Base-by-base conservation (phyloP, 1,140 invertebrate genomes). In the Calliopsis andreniformis region DNA sequence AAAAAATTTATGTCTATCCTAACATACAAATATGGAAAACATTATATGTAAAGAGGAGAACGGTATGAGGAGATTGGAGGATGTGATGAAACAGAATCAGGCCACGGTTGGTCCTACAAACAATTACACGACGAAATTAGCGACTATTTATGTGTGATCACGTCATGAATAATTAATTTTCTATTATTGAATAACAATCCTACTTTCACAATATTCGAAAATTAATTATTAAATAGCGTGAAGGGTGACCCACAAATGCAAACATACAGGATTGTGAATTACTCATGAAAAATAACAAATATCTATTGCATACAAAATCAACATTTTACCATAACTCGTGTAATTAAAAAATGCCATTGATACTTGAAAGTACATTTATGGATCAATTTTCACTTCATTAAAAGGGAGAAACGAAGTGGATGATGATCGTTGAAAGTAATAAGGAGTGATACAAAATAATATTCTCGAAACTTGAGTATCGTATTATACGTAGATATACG, bases 61-160 rank as follows among this genome's bases (percentile, higher is more conserved):
- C 56, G 76, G 75, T 80, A 59, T 79, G 53, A 71, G 73, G 56
- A 71, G 64, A 56, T 67, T 77, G 64, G 51, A 59, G 62, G 67
- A 58, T 67, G 56, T 78, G 67, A 64, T 58, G 75, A 49, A 67
- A 76, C 76, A 64, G 56, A 75, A 78, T 85, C 82, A 88, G 70
- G 80, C 84, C 62, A 70, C 47, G 25, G 69, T 10, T 55, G 86
- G 71, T 76, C 84, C 86, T 87, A 86, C 32, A 88, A 88, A 87
- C 56, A 87, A 86, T 75, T 64, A 83, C n/a, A 79, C 18, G 45
- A 30, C 23, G 61, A 47, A 30, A 71, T 83, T 82, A 77, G 39
- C 61, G 28, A 49, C 62, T 35, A 71, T 18, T 25, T 23, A 20
- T 14, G 20, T 18, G 10, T 20, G 55, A 42, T 43, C 43, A 25